A percentile compares a stretch with the other conserved stretches of the same genome.
phyloP scores from a whole-genome alignment of 2,797 vertebrate species.

The Melanotaenia maccullochi region DNA sequence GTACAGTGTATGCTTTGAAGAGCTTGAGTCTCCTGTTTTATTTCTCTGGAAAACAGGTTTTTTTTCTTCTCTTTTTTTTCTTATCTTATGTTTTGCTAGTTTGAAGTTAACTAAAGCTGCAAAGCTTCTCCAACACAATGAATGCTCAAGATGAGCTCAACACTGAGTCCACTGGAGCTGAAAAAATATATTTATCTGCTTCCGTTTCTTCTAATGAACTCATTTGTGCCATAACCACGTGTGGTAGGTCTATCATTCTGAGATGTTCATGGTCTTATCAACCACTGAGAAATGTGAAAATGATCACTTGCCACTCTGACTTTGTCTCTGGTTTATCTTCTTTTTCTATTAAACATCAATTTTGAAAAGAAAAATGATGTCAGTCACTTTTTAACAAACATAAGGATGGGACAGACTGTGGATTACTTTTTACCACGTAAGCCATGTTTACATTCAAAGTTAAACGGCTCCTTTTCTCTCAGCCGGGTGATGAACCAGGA shows the following conservation, averaged over 20 bases:
- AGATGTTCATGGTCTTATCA: slow-evolving; percentile 21
- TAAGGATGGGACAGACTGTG: not conserved
- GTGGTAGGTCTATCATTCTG: slow-evolving; percentile 22
- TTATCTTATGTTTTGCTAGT: slow-evolving; percentile 32
- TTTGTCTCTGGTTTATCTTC: slow-evolving; percentile 36
- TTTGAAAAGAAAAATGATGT: slow-evolving; percentile 36
- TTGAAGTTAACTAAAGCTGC: slow-evolving; percentile 30
- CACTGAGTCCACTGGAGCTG: slow-evolving; percentile 23
- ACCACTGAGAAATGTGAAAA: slow-evolving; percentile 36
- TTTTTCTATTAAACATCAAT: slow-evolving; percentile 58
- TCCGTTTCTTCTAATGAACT: slow-evolving; percentile 40
- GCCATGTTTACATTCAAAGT: too few species aligned
- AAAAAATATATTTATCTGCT: slow-evolving; percentile 26
- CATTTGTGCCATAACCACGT: slow-evolving; percentile 29
- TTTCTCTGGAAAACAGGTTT: slow-evolving; percentile 40
- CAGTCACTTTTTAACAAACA: slow-evolving; percentile 28
- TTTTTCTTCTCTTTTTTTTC: not conserved
- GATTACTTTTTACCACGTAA: too few species aligned
- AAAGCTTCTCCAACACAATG: slow-evolving; percentile 33
- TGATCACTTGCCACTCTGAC: slow-evolving; percentile 31
- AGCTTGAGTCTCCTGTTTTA: slow-evolving; percentile 50
- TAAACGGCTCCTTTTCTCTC: too few species aligned
- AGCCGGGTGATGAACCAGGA: too few species aligned
- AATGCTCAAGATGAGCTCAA: slow-evolving; percentile 24
- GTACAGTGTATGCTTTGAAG: slow-evolving; percentile 68